Evolutionary conservation across 2,797 vertebrate genomes (phyloP).

Genomic region (Ambastaia sidthimunki): DNA sequence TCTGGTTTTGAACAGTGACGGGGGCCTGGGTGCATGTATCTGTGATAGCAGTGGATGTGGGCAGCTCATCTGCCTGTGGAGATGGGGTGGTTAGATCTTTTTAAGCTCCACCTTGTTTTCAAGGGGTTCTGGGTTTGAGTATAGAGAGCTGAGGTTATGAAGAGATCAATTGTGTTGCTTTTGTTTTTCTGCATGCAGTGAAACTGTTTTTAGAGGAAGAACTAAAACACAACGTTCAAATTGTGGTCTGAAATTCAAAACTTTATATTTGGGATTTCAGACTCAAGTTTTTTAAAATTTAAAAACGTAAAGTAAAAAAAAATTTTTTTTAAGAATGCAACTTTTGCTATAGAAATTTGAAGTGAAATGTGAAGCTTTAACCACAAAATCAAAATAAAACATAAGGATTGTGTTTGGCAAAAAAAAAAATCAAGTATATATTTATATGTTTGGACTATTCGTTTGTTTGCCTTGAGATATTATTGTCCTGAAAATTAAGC

Average conservation of each 20-base stretch:
- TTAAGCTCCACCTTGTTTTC: conserved; percentile 39
- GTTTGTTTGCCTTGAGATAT: too few species aligned
- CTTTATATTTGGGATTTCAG: background rate
- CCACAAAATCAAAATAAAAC: background rate
- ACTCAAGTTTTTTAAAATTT: background rate
- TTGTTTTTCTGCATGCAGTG: background rate
- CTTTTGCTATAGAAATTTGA: background rate
- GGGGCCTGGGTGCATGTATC: conserved; percentile 24
- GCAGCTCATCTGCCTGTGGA: conserved; percentile 35
- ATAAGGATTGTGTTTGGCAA: background rate
- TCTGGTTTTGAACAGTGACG: conserved; percentile 48
- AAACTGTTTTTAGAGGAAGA: background rate
- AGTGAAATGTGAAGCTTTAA: background rate
- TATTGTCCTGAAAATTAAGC: too few species aligned
- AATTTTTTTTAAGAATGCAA: background rate
- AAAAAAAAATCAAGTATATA: background rate
- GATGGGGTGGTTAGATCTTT: conserved; percentile 13
- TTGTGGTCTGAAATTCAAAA: background rate
- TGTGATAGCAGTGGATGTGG: conserved; percentile 23
- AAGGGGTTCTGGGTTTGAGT: conserved; percentile 12
- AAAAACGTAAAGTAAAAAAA: too few species aligned
- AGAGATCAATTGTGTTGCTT: background rate
- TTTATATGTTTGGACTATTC: background rate
- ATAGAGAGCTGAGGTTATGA: background rate
- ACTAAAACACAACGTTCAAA: background rate